Base-by-base conservation (phyloP, 2,888 invertebrate genomes). In the Sarcophaga subvicina region DNA sequence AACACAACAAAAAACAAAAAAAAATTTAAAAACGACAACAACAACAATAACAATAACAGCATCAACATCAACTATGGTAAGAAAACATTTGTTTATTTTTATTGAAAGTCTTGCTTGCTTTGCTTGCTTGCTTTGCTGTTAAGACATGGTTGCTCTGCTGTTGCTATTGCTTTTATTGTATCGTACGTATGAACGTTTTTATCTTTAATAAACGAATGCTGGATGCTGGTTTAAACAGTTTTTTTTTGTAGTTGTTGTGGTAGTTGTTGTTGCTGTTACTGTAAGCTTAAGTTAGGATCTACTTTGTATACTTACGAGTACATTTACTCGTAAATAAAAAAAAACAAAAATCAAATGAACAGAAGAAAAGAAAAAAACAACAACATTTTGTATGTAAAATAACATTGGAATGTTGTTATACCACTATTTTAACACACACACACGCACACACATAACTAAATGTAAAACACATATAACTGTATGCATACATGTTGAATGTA, bases 391-490 rank as follows among this genome's bases (percentile, higher is more conserved):
- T 84, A 87, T 87, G 87, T 87, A 82, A 87, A 87, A 82, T 84
- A 84, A 79, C 76, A 81, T 84, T 87, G 87, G 87, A 87, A 87
- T 87, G 87, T 84, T 87, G 87, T 87, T 84, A 64, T 83, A 86
- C 86, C 86, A 86, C 83, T 77, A 82, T 75, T 54, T 60, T 54
- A 20, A 69, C 63, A 80, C 64, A 45, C 17, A 69, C 25, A 71
- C 70, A 63, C 14, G 37, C 11, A 76, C 76, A 76, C 22, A 63
- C 47, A 22, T 25, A 37, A 37, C 8, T 8, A 37, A 37, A 37
- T 37, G 37, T 22, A 22, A 22, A 22, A 22, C 22, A 22, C 22
- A 22, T 22, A 22, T 22, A 22, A 22, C 22, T 22, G 22, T 22
- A 22, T 22, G 22, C 22, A 22, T 22, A 22, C 22, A 27, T 27